phyloP scores from a whole-genome alignment of 2,888 invertebrate species.

The Lamellibrachia columna region DNA sequence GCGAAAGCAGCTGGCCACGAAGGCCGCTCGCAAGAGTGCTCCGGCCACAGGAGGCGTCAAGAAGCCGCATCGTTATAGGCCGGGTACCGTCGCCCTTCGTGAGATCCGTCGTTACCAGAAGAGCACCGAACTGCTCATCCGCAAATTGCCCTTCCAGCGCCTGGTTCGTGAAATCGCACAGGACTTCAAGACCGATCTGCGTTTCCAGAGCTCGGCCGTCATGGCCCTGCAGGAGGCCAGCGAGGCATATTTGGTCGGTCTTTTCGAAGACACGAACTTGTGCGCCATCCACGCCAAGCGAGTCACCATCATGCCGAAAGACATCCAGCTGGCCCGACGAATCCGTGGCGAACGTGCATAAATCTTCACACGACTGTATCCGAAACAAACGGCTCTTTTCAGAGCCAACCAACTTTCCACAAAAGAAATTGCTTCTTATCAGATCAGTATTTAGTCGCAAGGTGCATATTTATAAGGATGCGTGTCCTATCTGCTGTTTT shows the following conservation, averaged over 20 bases:
- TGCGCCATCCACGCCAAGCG: conserved; percentile 97
- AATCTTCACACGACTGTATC: conserved; percentile 24
- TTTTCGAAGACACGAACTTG: conserved; percentile 97
- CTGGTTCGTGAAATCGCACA: conserved; percentile 66
- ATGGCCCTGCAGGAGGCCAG: conserved; percentile 55
- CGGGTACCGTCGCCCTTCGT: conserved; percentile 65
- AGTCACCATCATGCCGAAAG: conserved; percentile 98
- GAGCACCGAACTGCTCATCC: conserved; percentile 64
- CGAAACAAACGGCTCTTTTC: conserved; percentile 21
- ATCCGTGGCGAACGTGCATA: conserved; percentile 88
- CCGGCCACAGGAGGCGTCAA: conserved; percentile 66
- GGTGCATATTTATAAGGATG: no score
- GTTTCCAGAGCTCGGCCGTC: conserved; percentile 66
- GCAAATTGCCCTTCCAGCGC: conserved; percentile 65
- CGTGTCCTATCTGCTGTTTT: no score
- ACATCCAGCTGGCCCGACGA: conserved; percentile 94
- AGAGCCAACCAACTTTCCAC: conserved; percentile 17
- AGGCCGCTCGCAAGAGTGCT: conserved; percentile 66
- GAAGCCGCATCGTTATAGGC: conserved; percentile 66
- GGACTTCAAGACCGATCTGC: conserved; percentile 66
- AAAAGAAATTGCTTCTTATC: not conserved
- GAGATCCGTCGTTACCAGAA: conserved; percentile 67
- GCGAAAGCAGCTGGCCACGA: conserved; percentile 66
- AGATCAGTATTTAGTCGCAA: not conserved
- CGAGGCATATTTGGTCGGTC: conserved; percentile 69